These are phyloP conservation scores for Meteorus cinctellus DNA, from an alignment of 2,888 invertebrate species.

Conservation along the genomic window DNA sequence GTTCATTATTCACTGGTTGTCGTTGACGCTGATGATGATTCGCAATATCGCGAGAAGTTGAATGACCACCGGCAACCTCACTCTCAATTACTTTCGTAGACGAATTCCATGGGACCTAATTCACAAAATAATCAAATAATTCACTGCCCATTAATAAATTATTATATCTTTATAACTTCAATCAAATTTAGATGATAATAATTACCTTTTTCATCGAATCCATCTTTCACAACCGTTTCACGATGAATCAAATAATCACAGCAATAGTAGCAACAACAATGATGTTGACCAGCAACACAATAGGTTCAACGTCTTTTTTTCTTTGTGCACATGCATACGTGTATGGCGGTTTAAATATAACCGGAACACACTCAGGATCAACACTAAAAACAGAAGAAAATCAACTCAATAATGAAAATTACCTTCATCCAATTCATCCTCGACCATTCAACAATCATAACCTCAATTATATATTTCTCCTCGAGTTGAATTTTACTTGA, in stretches of 20 bases:
- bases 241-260: neutral
- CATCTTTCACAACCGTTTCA: conserved; percentile 11
- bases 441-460: no score
- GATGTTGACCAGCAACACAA: no score
- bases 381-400: no score
- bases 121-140: neutral
- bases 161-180: neutral
- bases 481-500: no score
- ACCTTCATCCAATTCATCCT: no score
- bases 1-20: neutral
- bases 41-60: neutral
- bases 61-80: neutral
- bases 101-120: conserved; percentile 29
- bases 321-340: no score
- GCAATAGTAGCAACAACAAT: no score
- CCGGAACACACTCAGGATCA: no score
- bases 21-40: conserved; percentile 13
- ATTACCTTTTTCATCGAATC: conserved; percentile 37
- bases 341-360: no score
- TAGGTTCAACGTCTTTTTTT: no score
- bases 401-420: no score
- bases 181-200: neutral
- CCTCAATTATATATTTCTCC: no score
- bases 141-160: neutral
- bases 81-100: conserved; percentile 7